These are phyloP conservation scores for Eledona agricola DNA, from an alignment of 2,888 invertebrate genomes.

Conservation along the genomic window DNA sequence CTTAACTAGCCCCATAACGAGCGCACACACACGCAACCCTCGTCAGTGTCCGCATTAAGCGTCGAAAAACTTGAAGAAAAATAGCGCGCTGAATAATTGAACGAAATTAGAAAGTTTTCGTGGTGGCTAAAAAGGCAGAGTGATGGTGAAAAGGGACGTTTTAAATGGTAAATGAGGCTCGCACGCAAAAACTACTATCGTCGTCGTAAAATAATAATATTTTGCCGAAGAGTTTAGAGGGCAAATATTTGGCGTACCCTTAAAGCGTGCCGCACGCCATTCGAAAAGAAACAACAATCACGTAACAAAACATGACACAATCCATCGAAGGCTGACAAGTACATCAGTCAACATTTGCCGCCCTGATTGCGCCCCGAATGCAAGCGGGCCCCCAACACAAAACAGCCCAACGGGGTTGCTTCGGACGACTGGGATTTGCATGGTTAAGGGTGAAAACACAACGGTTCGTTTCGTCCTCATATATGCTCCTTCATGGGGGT, in stretches of 20 bases:
- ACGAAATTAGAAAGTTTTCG: conserved; percentile 34
- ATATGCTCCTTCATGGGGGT: conserved; percentile 37
- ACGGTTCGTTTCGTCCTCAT: conserved; percentile 33
- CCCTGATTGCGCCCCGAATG: conserved; percentile 55
- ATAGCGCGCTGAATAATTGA: conserved; percentile 27
- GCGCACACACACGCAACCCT: conserved; percentile 24
- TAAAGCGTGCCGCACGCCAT: conserved; percentile 55
- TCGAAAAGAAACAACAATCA: conserved; percentile 56
- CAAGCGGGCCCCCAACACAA: conserved; percentile 13
- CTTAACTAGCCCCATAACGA: too few species aligned
- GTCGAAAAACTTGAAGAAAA: conserved; percentile 37
- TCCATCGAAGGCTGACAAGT: conserved; percentile 60
- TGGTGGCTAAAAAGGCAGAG: conserved; percentile 4
- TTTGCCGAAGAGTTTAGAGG: background rate
- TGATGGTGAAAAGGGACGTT: conserved; percentile 24
- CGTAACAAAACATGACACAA: conserved; percentile 55
- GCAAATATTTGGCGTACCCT: conserved; percentile 26
- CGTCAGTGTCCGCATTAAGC: conserved; percentile 33
- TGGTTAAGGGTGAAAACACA: conserved; percentile 24
- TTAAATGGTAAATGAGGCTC: conserved; percentile 7
- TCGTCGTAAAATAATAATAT: conserved; percentile 25
- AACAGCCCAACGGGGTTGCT: background rate
- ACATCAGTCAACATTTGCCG: conserved; percentile 62
- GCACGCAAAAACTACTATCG: conserved; percentile 26
- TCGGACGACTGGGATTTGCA: conserved; percentile 34